Percentiles rank a stretch among this genome's conserved stretches.
Conservation (phyloP, 1,140 invertebrate genomes). For the Aethina tumida region DNA sequence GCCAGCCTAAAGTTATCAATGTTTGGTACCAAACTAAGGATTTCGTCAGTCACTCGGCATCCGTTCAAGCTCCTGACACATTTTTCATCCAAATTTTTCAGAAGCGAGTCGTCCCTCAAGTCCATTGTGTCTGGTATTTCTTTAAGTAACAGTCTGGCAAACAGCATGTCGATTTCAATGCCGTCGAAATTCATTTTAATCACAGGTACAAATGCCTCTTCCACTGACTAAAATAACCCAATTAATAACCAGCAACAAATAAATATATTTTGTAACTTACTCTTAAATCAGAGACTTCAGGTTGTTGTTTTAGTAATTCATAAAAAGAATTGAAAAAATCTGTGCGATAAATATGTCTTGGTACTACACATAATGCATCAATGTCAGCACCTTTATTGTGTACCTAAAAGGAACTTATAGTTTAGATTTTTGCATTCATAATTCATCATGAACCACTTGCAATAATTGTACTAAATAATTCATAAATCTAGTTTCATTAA, state of each 20-base stretch:
- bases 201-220: constrained; percentile 98
- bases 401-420: too few relatives aligned
- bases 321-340: constrained; percentile 96
- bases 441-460: too few relatives aligned
- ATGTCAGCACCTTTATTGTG: constrained; percentile 98
- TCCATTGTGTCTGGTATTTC: constrained; percentile 80
- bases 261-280: constrained; percentile 39
- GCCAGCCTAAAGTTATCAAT: constrained; percentile 90
- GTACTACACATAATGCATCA: constrained; percentile 95
- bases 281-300: constrained; percentile 75
- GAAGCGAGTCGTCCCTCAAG: constrained; percentile 78
- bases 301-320: constrained; percentile 78
- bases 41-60: constrained; percentile 97
- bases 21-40: constrained; percentile 89
- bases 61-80: constrained; percentile 96
- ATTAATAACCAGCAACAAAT: neutral
- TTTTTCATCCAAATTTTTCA: constrained; percentile 94
- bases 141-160: constrained; percentile 86
- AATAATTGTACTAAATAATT: too few relatives aligned
- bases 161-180: constrained; percentile 97
- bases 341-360: constrained; percentile 82
- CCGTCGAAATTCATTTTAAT: constrained; percentile 99
- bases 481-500: constrained; percentile 4
- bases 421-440: too few relatives aligned
- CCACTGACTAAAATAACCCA: constrained; percentile 61